Base-by-base conservation (phyloP, 2,888 invertebrate genomes). In the Norana najaformis region DNA sequence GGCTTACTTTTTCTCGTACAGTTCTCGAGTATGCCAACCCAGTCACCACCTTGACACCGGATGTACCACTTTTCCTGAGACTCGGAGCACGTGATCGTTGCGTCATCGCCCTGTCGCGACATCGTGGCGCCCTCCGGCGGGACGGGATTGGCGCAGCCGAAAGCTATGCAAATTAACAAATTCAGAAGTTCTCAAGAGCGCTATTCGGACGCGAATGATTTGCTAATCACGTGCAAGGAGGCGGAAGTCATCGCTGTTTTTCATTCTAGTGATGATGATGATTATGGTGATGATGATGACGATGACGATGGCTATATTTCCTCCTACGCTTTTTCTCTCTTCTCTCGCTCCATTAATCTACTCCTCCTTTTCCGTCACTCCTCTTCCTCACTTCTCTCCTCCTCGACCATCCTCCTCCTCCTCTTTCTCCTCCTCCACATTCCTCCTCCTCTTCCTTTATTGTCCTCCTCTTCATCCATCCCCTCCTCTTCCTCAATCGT, bases 51-150 rank as follows among this genome's bases (percentile, higher is more conserved):
- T 41, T 85, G 88, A 83, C 90, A 90, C 35, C 88, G 37, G 38
- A 90, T 35, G 85, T 88, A 88, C 90, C 90, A 90, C 85, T 41
- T 90, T 88, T 90, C 90, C 85, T 85, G 83, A 35, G 88, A 85
- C 41, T 47, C 90, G n/a, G 41, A 37, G 83, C 90, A 90, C 88
- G 90, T 88, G 82, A 90, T 37, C 38, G 90, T 90, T 83, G 47
- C 90, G 53, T 90, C 90, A 47, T 83, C 85, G 36, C 18, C 85
- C 36, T 88, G 18, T 36, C 88, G 88, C 36, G 90, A 38, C 90
- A 90, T 41, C 30, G 90, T 82, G 23, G 90, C 88, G 36, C 90
- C 90, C 30, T 90, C 90, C 20, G 90, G 90, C 35, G 47, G 39
- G 30, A 88, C 35, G 36, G 83, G 37, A 38, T 36, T 90, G 30